Percentiles rank a stretch among this genome's conserved stretches.
Conservation (phyloP, 2,113 vertebrate species). For the Microcebus griseorufus region DNA sequence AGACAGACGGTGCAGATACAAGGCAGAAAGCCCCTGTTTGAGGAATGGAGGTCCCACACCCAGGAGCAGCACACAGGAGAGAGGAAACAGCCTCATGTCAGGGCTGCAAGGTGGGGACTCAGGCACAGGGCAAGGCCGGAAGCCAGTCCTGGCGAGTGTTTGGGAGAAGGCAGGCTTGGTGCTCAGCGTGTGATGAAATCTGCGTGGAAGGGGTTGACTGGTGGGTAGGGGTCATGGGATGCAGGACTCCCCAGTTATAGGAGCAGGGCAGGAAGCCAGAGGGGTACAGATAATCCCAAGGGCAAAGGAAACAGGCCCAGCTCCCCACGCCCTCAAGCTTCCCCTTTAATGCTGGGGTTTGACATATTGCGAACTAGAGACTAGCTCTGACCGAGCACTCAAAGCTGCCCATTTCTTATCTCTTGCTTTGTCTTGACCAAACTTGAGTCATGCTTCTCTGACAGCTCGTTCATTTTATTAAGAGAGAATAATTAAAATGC, state of each 20-base stretch:
- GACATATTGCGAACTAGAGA: background rate
- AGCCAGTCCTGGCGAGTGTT: background rate
- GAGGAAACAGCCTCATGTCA: background rate
- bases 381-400: background rate
- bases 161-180: background rate
- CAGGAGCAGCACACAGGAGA: background rate
- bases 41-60: background rate
- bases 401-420: background rate
- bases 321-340: background rate
- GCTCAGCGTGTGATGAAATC: background rate
- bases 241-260: background rate
- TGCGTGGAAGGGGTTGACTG: background rate
- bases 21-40: background rate
- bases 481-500: background rate
- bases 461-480: background rate
- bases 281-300: background rate
- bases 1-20: background rate
- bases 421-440: background rate
- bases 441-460: background rate
- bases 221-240: too few relatives aligned
- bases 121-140: background rate
- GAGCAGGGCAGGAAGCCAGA: background rate
- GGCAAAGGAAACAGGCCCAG: background rate
- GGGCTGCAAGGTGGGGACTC: too few relatives aligned
- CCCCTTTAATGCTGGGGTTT: background rate